Percentiles rank a stretch among this genome's conserved stretches.
These are phyloP conservation scores for Rhagologus leucostigma DNA, from an alignment of 2,113 vertebrate species.

Conservation along the genomic window DNA sequence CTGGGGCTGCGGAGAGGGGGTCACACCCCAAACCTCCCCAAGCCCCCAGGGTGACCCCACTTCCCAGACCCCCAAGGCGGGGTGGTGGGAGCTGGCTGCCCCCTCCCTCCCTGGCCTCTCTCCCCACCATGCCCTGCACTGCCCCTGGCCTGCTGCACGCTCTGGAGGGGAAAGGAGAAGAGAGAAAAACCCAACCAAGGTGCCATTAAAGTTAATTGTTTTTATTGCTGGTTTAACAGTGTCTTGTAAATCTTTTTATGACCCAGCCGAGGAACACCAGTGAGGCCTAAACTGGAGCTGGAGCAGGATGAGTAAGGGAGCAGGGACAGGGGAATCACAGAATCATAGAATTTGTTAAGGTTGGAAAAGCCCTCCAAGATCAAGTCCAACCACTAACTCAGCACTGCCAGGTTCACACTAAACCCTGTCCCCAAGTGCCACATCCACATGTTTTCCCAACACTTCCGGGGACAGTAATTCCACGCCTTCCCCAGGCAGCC, in stretches of 20 bases:
- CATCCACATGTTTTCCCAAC: neutral
- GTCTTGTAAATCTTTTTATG: slow-evolving; percentile 78
- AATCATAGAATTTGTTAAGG: neutral
- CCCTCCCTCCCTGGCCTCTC: neutral
- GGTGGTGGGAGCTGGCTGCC: neutral
- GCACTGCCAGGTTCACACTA: neutral
- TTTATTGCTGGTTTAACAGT: slow-evolving; percentile 75
- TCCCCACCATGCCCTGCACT: neutral
- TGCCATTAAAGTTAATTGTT: slow-evolving; percentile 78
- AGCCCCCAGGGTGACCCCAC: fast-evolving
- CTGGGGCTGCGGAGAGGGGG: neutral
- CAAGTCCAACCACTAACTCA: neutral
- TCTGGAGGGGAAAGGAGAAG: neutral
- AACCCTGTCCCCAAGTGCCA: neutral
- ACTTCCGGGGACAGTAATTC: neutral
- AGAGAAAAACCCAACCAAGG: slow-evolving; percentile 20
- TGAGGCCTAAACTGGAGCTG: slow-evolving; percentile 6
- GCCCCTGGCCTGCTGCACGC: neutral
- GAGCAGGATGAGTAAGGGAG: neutral
- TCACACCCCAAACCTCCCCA: neutral
- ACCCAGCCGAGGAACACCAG: slow-evolving; percentile 45
- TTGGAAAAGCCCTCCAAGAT: neutral
- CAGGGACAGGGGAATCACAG: neutral
- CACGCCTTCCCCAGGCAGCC: neutral
- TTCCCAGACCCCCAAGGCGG: neutral